phyloP scores from a whole-genome alignment of 2,113 vertebrate genomes.

The Petromus typicus region DNA sequence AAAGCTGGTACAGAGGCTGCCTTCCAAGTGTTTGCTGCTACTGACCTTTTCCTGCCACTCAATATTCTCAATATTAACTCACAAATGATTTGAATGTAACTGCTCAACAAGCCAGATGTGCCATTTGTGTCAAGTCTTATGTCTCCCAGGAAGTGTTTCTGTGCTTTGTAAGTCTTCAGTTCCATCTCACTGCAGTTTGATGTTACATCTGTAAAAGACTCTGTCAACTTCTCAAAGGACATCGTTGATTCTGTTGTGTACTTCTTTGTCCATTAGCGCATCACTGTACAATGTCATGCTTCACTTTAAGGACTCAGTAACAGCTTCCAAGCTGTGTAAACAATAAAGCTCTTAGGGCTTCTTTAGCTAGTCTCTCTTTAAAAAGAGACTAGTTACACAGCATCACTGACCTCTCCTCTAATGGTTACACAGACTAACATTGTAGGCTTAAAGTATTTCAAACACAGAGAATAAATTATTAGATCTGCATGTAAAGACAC shows the following conservation, averaged over 20 bases:
- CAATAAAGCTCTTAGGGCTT: background rate
- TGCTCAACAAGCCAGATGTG: background rate
- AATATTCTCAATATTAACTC: background rate
- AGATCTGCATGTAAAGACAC: background rate
- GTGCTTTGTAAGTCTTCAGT: background rate
- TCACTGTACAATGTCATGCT: slow-evolving; percentile 57
- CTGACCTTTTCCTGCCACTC: background rate
- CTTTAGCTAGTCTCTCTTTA: background rate
- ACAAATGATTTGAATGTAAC: background rate
- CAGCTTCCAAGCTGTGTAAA: slow-evolving; percentile 38
- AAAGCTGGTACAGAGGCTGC: background rate
- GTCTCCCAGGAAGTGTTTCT: background rate
- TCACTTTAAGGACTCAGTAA: slow-evolving; percentile 53
- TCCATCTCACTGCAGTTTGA: slow-evolving; percentile 46
- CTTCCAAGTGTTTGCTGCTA: background rate
- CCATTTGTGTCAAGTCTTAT: background rate
- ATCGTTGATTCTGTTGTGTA: slow-evolving; percentile 26
- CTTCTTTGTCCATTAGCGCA: background rate
- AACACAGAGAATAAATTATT: background rate
- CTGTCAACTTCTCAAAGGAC: slow-evolving; percentile 55
- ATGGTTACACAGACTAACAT: background rate
- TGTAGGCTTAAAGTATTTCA: background rate
- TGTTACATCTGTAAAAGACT: slow-evolving; percentile 24
- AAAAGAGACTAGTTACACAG: background rate
- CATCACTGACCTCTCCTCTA: background rate